A percentile compares a stretch with the other conserved stretches of the same genome.
These are phyloP conservation scores for Molossus alvarezi DNA, from an alignment of 2,797 vertebrate genomes.

Conservation along the genomic window DNA sequence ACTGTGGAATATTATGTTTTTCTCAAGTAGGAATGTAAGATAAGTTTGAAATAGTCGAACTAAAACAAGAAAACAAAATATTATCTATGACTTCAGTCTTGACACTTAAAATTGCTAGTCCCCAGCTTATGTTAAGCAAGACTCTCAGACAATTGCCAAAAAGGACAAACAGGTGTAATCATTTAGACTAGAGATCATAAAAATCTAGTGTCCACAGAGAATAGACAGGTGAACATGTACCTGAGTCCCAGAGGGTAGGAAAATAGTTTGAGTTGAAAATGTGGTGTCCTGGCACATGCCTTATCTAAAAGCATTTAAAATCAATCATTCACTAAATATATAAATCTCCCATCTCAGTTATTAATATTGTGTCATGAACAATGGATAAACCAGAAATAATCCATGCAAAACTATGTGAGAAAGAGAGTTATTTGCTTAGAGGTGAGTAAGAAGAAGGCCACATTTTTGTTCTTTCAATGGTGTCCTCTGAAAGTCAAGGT, in stretches of 20 bases:
- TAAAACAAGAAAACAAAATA: not conserved
- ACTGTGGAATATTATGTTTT: not conserved
- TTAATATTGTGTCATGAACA: not conserved
- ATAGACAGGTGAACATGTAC: not conserved
- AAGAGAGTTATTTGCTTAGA: not conserved
- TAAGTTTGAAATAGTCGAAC: conserved; percentile 42
- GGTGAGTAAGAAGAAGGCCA: not conserved
- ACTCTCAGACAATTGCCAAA: not conserved
- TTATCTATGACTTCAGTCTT: conserved; percentile 54
- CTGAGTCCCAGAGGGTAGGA: not conserved
- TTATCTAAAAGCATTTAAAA: not conserved
- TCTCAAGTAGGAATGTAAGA: not conserved
- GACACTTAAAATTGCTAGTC: conserved; percentile 6
- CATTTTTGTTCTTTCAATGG: not conserved
- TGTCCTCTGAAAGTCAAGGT: not conserved
- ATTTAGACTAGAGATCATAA: not conserved
- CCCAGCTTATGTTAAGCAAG: not conserved
- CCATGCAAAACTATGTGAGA: not conserved
- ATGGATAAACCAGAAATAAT: not conserved
- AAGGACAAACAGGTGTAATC: not conserved
- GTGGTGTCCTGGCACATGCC: not conserved
- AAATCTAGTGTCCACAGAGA: not conserved
- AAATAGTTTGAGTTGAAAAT: conserved; percentile 38
- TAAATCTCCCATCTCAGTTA: not conserved
- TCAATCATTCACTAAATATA: not conserved